Conservation (phyloP, 2,113 vertebrate genomes). For the Tychaedon coryphoeus region DNA sequence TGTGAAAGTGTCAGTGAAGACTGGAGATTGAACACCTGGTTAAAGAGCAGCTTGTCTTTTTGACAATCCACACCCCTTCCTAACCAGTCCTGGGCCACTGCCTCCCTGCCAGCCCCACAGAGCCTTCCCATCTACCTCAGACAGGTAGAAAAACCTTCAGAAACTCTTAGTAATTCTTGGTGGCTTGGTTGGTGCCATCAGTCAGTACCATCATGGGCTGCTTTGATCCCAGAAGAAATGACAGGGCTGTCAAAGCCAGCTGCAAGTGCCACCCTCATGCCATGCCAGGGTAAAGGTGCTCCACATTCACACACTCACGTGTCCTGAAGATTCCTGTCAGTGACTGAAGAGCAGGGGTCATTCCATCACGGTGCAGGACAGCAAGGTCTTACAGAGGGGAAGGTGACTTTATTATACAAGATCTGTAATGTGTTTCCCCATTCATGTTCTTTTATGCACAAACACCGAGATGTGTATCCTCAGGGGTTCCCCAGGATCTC, state of each 20-base stretch:
- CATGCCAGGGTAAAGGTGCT: neutral
- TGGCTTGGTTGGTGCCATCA: neutral
- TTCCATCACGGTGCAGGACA: neutral
- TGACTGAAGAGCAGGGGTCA: neutral
- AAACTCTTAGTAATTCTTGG: neutral
- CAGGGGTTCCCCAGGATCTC: neutral
- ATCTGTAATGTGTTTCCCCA: neutral
- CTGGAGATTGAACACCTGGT: neutral
- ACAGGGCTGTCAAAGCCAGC: neutral
- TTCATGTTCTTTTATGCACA: neutral
- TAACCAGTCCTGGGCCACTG: fast-evolving
- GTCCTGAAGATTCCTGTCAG: neutral
- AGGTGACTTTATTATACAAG: neutral
- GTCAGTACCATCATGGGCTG: neutral
- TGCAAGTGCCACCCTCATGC: fast-evolving
- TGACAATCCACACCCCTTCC: neutral
- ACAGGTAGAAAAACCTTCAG: neutral
- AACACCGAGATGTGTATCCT: neutral
- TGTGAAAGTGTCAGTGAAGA: neutral
- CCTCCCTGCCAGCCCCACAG: neutral
- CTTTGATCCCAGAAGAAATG: neutral
- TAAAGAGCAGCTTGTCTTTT: neutral
- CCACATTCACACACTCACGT: fast-evolving
- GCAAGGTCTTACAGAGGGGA: neutral
- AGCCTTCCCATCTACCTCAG: neutral